A percentile compares a stretch with the other conserved stretches of the same genome.
Conservation (phyloP, 2,113 vertebrate species). For the Myanophis thanlyinensis region DNA sequence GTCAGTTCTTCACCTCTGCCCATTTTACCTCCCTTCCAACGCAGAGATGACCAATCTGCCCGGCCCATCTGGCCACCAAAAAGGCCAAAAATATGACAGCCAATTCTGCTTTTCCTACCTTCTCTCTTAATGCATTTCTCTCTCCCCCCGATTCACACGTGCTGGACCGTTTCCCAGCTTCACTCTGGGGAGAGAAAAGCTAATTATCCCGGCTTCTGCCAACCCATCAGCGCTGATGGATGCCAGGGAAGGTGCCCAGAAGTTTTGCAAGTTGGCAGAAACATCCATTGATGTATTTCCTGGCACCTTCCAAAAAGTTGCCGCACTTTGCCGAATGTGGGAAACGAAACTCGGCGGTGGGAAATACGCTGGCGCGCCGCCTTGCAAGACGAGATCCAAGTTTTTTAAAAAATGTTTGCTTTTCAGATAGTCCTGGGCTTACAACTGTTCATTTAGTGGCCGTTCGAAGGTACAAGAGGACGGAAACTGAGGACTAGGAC, state of each 20-base stretch:
- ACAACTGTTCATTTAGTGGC: neutral
- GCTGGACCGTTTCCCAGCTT: conserved; percentile 40
- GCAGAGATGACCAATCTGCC: neutral
- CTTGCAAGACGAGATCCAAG: neutral
- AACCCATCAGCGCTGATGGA: neutral
- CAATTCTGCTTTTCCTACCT: conserved; percentile 16
- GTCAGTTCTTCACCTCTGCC: neutral
- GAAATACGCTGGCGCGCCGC: neutral
- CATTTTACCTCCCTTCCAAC: neutral
- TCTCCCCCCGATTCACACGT: neutral
- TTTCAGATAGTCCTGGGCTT: neutral
- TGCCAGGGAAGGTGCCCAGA: neutral
- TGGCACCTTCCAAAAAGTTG: neutral
- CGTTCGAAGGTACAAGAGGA: neutral
- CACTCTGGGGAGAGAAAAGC: conserved; percentile 44
- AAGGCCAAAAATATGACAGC: neutral
- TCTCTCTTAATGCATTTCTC: conserved; percentile 48
- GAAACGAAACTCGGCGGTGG: too few relatives aligned
- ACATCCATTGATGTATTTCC: neutral
- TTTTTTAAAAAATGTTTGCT: neutral
- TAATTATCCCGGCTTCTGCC: conserved; percentile 19
- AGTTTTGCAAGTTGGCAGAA: neutral
- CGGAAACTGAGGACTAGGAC: too few relatives aligned
- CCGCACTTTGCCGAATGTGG: neutral
- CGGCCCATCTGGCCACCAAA: neutral